Evolutionary conservation across 2,888 invertebrate genomes (phyloP), one percentile per base, ranked within the genome.

Genomic region (Calameuta filiformis): DNA sequence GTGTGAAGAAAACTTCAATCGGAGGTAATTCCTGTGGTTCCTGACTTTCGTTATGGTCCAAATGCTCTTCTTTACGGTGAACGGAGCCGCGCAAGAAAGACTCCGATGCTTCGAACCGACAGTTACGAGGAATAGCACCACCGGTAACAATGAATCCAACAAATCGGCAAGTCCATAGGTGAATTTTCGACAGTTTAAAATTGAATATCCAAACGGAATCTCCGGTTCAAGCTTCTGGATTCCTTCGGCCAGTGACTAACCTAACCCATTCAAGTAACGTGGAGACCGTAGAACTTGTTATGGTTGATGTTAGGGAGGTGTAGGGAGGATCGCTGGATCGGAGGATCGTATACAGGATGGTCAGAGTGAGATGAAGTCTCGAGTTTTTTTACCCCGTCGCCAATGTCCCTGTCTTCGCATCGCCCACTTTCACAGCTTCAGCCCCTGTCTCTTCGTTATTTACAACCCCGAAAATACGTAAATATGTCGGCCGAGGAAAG

Each of bases 1-100:
- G 83, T 88, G 90, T 85, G 83, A 82, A 83, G 87, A 87, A 86
- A 86, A 89, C 85, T 84, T 85, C 87, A 88, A 87, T 85, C 85
- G 86, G 80, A 85, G 84, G 82, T 85, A 84, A 86, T 85, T 84
- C 83, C 82, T 82, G 82, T 80, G 83, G 82, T 82, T 81, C 82
- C 83, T 79, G 80, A 81, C 85, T 85, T 87, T 88, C 86, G 88
- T 88, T 87, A 89, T 87, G 86, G 85, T 85, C 87, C 85, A 86
- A 84, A 82, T 83, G 84, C 83, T 84, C 80, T 85, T 87, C 83
- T 85, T 85, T 85, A 84, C 84, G 85, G 83, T 82, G 84, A 85
- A 82, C 84, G 84, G 84, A 76, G 80, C 82, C 73, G 82, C 35
- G 80, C 81, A 83, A 84, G 82, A 83, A 84, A 74, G 56, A 56